Conservation (phyloP, 2,797 vertebrate genomes). For the Gambusia yucatana region DNA sequence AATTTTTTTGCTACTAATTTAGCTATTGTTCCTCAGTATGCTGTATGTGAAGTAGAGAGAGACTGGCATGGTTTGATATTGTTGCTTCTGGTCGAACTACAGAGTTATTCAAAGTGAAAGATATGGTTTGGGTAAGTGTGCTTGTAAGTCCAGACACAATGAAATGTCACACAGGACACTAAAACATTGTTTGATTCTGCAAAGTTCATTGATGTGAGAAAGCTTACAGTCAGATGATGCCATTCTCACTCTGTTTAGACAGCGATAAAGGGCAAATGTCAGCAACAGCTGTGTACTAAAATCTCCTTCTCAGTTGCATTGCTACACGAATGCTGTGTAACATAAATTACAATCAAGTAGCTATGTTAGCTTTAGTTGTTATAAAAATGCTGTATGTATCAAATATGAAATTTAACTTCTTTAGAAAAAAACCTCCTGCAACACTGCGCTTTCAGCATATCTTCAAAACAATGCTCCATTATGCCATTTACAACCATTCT, state of each 20-base stretch:
- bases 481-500: too few relatives aligned
- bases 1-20: not conserved
- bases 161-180: not conserved
- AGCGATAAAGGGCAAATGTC: not conserved
- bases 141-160: not conserved
- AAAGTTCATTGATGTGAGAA: not conserved
- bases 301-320: not conserved
- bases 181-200: not conserved
- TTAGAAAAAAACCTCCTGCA: too few relatives aligned
- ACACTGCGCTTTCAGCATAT: too few relatives aligned
- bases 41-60: not conserved
- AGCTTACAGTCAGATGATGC: not conserved
- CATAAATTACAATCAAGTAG: not conserved
- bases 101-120: not conserved
- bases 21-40: not conserved
- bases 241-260: constrained; percentile 1
- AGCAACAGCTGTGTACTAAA: not conserved
- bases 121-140: not conserved
- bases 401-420: not conserved
- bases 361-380: too few relatives aligned
- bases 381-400: too few relatives aligned
- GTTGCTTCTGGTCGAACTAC: not conserved
- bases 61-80: not conserved
- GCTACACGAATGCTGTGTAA: not conserved
- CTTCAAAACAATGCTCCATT: too few relatives aligned